Percentiles rank a stretch among this genome's conserved stretches.
Conservation (phyloP, 2,113 vertebrate genomes). For the Melanocharis versteri region DNA sequence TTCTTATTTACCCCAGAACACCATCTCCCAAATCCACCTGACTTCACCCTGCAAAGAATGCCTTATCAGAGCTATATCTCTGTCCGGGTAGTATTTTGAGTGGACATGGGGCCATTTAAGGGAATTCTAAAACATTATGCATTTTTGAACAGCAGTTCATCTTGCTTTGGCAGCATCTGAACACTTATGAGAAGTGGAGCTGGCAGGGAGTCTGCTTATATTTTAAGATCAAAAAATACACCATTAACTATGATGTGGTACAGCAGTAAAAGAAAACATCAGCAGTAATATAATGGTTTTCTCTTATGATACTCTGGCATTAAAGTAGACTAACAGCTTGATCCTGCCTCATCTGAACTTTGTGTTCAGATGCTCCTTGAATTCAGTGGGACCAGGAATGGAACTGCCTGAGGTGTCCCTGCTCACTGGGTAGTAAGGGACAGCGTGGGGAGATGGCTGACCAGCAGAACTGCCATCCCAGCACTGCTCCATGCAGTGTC, state of each 20-base stretch:
- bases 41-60: background rate
- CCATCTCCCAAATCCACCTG: background rate
- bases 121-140: background rate
- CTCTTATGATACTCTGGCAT: background rate
- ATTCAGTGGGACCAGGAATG: background rate
- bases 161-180: slow-evolving; percentile 21
- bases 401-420: background rate
- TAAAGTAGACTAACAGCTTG: background rate
- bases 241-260: background rate
- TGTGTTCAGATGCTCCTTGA: background rate
- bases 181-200: background rate
- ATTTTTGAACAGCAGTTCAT: background rate
- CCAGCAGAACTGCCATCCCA: background rate
- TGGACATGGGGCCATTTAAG: slow-evolving; percentile 13
- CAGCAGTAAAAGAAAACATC: background rate
- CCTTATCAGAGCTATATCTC: background rate
- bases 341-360: background rate
- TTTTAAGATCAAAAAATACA: slow-evolving; percentile 8
- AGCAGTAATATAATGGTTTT: background rate
- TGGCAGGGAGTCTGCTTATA: background rate
- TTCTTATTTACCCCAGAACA: background rate
- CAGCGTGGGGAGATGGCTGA: background rate
- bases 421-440: background rate
- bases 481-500: background rate
- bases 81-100: background rate